A percentile compares a stretch with the other conserved stretches of the same genome.
These are phyloP conservation scores for Troglohyphantes excavatus DNA, from an alignment of 2,888 invertebrate genomes.

Conservation along the genomic window DNA sequence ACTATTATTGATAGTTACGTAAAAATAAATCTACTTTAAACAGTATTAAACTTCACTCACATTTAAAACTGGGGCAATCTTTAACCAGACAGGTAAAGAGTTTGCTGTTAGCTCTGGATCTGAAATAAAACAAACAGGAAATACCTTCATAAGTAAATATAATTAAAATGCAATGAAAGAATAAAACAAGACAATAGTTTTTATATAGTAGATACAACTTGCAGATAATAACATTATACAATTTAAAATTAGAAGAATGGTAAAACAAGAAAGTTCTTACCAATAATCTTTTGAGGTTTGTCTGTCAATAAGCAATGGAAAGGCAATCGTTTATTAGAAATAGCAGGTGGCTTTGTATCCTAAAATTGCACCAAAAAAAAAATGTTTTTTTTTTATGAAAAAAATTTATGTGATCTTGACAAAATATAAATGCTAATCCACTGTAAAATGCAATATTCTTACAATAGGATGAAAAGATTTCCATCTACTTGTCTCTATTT, in stretches of 20 bases:
- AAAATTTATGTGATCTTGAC: not conserved
- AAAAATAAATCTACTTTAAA: too few relatives aligned
- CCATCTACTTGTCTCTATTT: constrained; percentile 42
- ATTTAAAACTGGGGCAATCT: constrained; percentile 36
- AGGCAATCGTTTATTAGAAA: constrained; percentile 39
- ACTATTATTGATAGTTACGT: too few relatives aligned
- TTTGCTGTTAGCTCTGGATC: constrained; percentile 59
- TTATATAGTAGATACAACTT: too few relatives aligned
- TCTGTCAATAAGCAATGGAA: constrained; percentile 28
- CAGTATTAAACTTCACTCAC: constrained; percentile 29
- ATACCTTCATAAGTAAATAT: not conserved
- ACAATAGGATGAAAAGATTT: constrained; percentile 26
- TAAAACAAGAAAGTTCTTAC: constrained; percentile 43
- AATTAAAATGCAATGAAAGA: too few relatives aligned
- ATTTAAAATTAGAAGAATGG: not conserved
- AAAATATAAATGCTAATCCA: not conserved
- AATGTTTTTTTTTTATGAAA: not conserved
- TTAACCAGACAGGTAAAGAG: constrained; percentile 50
- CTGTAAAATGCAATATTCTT: constrained; percentile 1
- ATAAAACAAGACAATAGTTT: too few relatives aligned
- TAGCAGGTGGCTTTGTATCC: constrained; percentile 40
- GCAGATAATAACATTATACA: too few relatives aligned
- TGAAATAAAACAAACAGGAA: constrained; percentile 12
- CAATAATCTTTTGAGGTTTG: constrained; percentile 39
- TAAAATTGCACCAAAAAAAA: constrained; percentile 21